A percentile compares a stretch with the other conserved stretches of the same genome.
Evolutionary conservation across 2,797 vertebrate species (phyloP).

Genomic region (Valencia hispanica): DNA sequence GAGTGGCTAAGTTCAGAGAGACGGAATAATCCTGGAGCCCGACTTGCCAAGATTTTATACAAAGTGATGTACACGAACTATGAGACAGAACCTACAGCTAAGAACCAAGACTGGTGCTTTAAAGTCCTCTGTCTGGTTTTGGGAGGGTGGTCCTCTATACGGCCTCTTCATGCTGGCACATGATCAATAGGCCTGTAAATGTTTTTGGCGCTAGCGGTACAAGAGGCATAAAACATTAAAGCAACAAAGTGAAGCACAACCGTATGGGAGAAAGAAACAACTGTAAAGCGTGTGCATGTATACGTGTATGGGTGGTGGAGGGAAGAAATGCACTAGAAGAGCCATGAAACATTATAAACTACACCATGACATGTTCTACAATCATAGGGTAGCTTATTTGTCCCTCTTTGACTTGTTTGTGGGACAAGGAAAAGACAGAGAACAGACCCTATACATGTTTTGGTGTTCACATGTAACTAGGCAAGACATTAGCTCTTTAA

Average conservation of each 20-base stretch:
- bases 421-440: constrained; percentile 18
- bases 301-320: neutral
- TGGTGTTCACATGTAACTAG: constrained; percentile 49
- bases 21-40: constrained; percentile 59
- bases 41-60: constrained; percentile 39
- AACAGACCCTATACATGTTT: constrained; percentile 32
- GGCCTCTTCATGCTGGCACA: constrained; percentile 22
- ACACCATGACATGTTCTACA: constrained; percentile 62
- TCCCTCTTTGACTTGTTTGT: constrained; percentile 31
- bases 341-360: constrained; percentile 66
- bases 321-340: constrained; percentile 17
- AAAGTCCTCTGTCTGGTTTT: constrained; percentile 51
- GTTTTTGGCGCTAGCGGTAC: constrained; percentile 63
- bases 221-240: constrained; percentile 78
- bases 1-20: constrained; percentile 66
- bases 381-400: constrained; percentile 7
- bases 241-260: constrained; percentile 68
- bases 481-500: constrained; percentile 25
- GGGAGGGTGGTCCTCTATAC: constrained; percentile 50
- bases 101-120: constrained; percentile 45
- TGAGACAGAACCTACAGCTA: constrained; percentile 40
- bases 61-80: constrained; percentile 25
- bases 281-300: neutral
- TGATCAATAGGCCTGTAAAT: constrained; percentile 74
- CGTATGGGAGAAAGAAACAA: constrained; percentile 37